Evolutionary conservation across 2,888 invertebrate species (phyloP), one percentile per base, ranked within the genome.

Genomic region (Cheilosia soror): DNA sequence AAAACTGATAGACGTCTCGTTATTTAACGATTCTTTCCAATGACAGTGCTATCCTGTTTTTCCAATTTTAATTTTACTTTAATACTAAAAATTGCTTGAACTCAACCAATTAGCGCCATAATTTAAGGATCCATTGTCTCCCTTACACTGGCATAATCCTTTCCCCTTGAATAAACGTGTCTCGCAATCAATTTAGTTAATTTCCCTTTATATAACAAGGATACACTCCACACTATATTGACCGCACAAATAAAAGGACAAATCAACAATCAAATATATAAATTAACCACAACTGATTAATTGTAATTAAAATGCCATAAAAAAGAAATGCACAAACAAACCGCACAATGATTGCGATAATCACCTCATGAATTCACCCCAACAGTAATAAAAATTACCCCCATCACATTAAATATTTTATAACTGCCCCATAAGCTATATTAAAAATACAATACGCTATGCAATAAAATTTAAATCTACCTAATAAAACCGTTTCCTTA

Each of bases 401-500:
- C 68, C 44, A 76, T 71, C 33, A 15, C 75, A 71, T 78, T 79
- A 69, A 83, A 79, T 76, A 76, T 84, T 84, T 80, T 78, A 77
- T 78, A 83, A 78, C 73, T 63, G 62, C 66, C 49, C 68, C 42
- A 73, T 78, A 68, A 78, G 73, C 79, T 37, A 20, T 57, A 82
- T 72, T 79, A 73, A 73, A 66, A 73, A 66, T 55, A 60, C 69
- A 63, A 79, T 75, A 57, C 15, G 65, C 42, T 62, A 20, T 20
- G 62, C 65, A 84, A 84, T 84, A 84, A 84, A 84, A 80, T 84
- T 80, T 80, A 84, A 80, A 84, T 84, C 84, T 71, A 79, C 62
- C 79, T 68, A 84, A 84, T 84, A 84, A 79, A 79, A 79, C 44
- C 47, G 63, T 66, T 66, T 78, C 37, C 75, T 80, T 80, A 76